Conservation (phyloP, 2,113 vertebrate species). For the Channa argus region DNA sequence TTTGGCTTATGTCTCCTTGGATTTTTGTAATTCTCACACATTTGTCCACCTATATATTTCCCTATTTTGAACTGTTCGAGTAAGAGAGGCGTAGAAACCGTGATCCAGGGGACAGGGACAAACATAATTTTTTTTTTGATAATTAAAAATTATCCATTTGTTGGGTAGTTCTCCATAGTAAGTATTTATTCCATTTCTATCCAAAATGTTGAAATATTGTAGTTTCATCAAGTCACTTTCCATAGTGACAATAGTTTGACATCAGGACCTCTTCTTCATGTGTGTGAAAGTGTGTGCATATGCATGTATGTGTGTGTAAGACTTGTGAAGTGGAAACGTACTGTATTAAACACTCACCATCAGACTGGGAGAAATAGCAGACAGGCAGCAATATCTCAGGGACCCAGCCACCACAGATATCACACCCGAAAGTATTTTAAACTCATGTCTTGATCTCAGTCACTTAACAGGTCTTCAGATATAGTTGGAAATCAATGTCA, state of each 20-base stretch:
- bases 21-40: not conserved
- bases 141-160: slow-evolving; percentile 37
- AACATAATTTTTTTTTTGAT: slow-evolving; percentile 41
- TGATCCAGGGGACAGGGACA: slow-evolving; percentile 16
- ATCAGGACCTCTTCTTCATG: slow-evolving; percentile 63
- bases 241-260: slow-evolving; percentile 52
- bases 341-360: slow-evolving; percentile 43
- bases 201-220: slow-evolving; percentile 45
- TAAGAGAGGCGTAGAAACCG: not conserved
- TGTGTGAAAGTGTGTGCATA: not conserved
- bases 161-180: slow-evolving; percentile 26
- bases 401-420: slow-evolving; percentile 53
- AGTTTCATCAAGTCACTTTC: slow-evolving; percentile 36
- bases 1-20: slow-evolving; percentile 16
- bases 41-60: slow-evolving; percentile 23
- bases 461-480: slow-evolving; percentile 29
- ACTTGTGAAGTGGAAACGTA: slow-evolving; percentile 38
- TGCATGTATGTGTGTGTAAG: slow-evolving; percentile 3
- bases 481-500: slow-evolving; percentile 1
- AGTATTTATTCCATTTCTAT: slow-evolving; percentile 65
- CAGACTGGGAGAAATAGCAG: slow-evolving; percentile 28
- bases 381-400: slow-evolving; percentile 76
- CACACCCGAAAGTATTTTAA: slow-evolving; percentile 38
- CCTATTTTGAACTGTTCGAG: slow-evolving; percentile 36
- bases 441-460: slow-evolving; percentile 41